Evolutionary conservation across 2,797 vertebrate species (phyloP).

Genomic region (Amblyraja radiata): DNA sequence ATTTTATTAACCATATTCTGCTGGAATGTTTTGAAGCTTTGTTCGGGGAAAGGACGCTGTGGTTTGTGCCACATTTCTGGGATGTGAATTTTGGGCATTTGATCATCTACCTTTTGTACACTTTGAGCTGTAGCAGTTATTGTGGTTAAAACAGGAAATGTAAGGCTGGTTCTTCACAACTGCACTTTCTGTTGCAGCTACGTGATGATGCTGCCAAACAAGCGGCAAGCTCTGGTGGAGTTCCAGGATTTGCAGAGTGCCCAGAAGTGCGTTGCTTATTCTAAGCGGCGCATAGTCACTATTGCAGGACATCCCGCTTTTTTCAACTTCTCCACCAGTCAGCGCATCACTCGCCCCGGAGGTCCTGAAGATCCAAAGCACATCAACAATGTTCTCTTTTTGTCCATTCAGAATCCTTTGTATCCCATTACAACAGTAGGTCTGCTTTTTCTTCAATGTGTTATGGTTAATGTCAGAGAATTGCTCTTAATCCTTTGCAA

Average conservation of each 20-base stretch:
- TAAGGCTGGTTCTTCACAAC: background rate
- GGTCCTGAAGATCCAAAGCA: conserved; percentile 89
- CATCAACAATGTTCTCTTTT: conserved; percentile 89
- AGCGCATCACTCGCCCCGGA: conserved; percentile 89
- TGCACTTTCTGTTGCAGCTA: conserved; percentile 63
- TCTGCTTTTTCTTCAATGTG: conserved; percentile 27
- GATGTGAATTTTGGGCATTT: background rate
- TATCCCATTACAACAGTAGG: conserved; percentile 95
- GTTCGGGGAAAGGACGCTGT: background rate
- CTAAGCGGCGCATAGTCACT: conserved; percentile 78
- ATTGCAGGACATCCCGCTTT: conserved; percentile 93
- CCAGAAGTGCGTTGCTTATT: conserved; percentile 82
- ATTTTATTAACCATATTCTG: background rate
- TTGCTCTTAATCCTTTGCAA: background rate
- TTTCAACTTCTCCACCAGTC: conserved; percentile 96
- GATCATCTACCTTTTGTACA: background rate
- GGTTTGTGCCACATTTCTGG: background rate
- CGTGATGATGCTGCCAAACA: conserved; percentile 99
- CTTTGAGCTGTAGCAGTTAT: background rate
- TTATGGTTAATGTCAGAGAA: background rate
- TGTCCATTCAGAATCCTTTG: conserved; percentile 96
- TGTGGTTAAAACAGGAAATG: background rate
- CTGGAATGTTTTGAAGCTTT: background rate
- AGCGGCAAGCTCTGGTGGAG: conserved; percentile 91
- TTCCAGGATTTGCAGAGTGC: conserved; percentile 83